Conservation (phyloP, 92 coral and sea anemone species). For the Anthopleura xanthogrammica region DNA sequence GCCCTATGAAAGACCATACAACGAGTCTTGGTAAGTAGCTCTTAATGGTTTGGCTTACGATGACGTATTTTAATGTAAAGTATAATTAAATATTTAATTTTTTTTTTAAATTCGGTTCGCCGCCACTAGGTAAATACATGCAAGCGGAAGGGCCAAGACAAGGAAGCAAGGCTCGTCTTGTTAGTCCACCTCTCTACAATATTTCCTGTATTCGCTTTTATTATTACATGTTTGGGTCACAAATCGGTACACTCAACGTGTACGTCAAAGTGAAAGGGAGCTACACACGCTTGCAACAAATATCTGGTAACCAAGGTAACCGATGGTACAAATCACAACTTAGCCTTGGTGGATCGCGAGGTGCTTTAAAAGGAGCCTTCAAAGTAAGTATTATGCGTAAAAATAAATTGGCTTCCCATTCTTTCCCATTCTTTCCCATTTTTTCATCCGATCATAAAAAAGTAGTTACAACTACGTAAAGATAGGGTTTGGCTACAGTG, state of each 20-base stretch:
- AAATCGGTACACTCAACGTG: constrained; percentile 3
- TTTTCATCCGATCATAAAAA: too few relatives aligned
- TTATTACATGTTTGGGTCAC: constrained; percentile 4
- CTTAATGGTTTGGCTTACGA: too few relatives aligned
- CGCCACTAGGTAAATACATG: neutral
- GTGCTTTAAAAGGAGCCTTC: neutral
- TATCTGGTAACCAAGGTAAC: constrained; percentile 9
- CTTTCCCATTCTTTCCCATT: too few relatives aligned
- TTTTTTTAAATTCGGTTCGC: too few relatives aligned
- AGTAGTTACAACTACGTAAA: too few relatives aligned
- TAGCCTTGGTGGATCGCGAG: neutral
- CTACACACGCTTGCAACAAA: neutral
- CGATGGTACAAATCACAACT: neutral
- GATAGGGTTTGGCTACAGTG: too few relatives aligned
- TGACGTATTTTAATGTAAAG: too few relatives aligned
- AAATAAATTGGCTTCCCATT: too few relatives aligned
- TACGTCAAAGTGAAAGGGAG: neutral
- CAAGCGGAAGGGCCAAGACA: neutral
- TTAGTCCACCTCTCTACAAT: constrained; percentile 1
- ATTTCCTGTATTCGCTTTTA: constrained; percentile 1
- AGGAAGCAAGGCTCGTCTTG: constrained; percentile 8
- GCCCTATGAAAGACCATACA: neutral
- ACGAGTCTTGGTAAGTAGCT: neutral
- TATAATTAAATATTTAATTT: too few relatives aligned
- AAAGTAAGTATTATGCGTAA: neutral